phyloP scores from a whole-genome alignment of 2,113 vertebrate species.

The Pelecanoides urinatrix region DNA sequence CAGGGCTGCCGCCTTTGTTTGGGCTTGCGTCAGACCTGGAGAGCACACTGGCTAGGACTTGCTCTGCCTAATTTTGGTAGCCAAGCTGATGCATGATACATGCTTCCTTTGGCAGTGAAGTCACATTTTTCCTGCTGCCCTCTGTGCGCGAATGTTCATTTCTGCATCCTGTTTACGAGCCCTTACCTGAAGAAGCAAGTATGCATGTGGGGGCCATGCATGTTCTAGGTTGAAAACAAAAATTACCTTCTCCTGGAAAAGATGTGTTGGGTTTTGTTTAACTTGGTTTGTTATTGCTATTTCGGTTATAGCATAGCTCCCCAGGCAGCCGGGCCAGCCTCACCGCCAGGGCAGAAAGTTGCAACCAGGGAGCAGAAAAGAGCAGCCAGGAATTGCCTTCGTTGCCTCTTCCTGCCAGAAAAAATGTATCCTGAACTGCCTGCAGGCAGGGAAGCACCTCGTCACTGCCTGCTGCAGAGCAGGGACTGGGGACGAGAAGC shows the following conservation, averaged over 20 bases:
- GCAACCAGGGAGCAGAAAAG: neutral
- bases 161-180: neutral
- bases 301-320: neutral
- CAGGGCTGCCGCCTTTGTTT: neutral
- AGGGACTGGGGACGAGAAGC: neutral
- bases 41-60: neutral
- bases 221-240: neutral
- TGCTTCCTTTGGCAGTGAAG: neutral
- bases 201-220: accelerated
- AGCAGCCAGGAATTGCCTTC: neutral
- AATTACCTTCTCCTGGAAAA: neutral
- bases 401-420: neutral
- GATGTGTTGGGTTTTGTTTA: neutral
- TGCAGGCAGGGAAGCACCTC: neutral
- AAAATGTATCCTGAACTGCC: neutral
- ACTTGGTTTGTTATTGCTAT: neutral
- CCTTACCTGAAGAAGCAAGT: neutral
- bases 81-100: neutral
- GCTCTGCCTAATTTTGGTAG: neutral
- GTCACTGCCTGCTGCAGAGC: neutral
- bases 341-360: neutral
- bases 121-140: neutral
- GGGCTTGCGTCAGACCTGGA: neutral
- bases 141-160: neutral
- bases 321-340: neutral